phyloP scores from a whole-genome alignment of 2,113 vertebrate species.

The Lanius ludovicianus region DNA sequence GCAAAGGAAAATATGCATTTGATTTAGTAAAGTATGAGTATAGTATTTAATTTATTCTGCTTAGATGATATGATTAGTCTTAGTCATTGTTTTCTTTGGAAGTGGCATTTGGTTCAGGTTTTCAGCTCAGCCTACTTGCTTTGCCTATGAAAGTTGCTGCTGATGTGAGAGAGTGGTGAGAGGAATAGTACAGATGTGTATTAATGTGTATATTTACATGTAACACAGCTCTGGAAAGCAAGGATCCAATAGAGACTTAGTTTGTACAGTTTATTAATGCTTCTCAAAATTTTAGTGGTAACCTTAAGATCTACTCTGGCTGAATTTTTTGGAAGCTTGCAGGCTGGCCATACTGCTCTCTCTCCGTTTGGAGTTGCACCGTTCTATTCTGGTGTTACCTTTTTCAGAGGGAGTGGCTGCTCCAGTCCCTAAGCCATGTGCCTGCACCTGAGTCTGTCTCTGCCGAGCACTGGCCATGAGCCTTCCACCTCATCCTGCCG shows the following conservation, averaged over 20 bases:
- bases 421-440: too few species aligned
- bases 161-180: neutral
- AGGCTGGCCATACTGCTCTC: neutral
- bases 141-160: neutral
- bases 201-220: neutral
- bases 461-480: neutral
- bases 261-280: neutral
- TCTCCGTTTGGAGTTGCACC: too few species aligned
- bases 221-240: neutral
- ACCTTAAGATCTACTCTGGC: neutral
- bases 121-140: neutral
- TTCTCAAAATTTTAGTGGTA: neutral
- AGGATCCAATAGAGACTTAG: fast-evolving
- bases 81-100: neutral
- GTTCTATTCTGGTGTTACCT: neutral
- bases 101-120: neutral
- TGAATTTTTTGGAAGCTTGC: neutral
- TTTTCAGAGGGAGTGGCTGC: neutral
- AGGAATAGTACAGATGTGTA: neutral
- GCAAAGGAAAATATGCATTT: neutral
- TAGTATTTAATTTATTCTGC: neutral
- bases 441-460: neutral
- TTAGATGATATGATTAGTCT: neutral
- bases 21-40: neutral
- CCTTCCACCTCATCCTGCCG: neutral